Conservation (phyloP, 2,113 vertebrate genomes). For the Cettia cetti region DNA sequence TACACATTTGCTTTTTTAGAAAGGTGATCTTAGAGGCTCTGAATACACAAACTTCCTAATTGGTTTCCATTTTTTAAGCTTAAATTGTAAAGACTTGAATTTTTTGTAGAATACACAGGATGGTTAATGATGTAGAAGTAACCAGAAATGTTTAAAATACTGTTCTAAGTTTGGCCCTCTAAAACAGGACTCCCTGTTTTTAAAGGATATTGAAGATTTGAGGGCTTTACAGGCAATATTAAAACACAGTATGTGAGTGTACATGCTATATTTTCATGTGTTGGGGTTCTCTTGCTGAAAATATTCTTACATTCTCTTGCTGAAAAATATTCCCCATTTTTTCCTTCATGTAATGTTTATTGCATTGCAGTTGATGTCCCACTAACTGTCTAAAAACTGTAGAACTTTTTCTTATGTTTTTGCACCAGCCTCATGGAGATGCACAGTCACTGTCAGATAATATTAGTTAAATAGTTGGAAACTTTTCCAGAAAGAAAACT, state of each 20-base stretch:
- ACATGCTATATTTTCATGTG: rapidly evolving
- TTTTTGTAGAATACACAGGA: background rate
- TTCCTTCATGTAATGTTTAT: background rate
- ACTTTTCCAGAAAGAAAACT: background rate
- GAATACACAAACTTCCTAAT: background rate
- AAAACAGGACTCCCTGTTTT: background rate
- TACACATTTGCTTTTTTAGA: background rate
- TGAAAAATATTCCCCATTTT: background rate
- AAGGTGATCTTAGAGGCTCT: background rate
- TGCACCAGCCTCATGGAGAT: background rate
- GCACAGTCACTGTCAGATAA: background rate
- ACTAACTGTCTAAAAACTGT: background rate
- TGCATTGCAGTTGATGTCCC: background rate
- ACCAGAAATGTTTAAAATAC: background rate
- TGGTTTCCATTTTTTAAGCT: background rate
- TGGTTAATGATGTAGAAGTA: background rate
- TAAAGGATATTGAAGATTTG: background rate
- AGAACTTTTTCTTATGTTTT: background rate
- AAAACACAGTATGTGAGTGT: background rate
- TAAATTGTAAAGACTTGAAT: background rate
- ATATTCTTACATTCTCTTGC: too few species aligned
- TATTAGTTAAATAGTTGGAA: background rate
- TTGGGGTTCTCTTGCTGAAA: background rate
- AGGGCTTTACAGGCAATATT: background rate
- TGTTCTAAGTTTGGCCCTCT: background rate